Conservation (phyloP, 1,140 invertebrate genomes). For the Geopemphigus sp. region DNA sequence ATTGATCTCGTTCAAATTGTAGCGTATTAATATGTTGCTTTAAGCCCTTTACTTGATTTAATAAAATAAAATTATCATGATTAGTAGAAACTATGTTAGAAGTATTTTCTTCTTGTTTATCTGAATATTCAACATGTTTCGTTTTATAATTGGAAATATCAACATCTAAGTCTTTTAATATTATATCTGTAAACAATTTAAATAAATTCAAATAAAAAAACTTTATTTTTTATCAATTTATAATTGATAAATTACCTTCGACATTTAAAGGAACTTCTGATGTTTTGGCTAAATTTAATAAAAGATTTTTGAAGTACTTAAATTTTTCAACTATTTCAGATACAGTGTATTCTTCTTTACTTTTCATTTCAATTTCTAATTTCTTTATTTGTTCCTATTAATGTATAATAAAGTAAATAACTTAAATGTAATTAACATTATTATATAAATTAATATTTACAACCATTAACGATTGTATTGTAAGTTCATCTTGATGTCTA, state of each 20-base stretch:
- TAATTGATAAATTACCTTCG: conserved; percentile 19
- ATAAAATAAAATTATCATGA: conserved; percentile 9
- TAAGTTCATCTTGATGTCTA: conserved; percentile 70
- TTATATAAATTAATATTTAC: neutral
- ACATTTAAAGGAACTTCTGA: conserved; percentile 47
- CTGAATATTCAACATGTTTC: conserved; percentile 6
- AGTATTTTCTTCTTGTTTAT: conserved; percentile 17
- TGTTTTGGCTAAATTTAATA: conserved; percentile 44
- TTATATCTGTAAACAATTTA: conserved; percentile 16
- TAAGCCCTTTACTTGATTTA: conserved; percentile 31
- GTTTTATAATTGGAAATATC: conserved; percentile 18
- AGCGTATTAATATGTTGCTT: conserved; percentile 21
- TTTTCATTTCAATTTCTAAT: conserved; percentile 9
- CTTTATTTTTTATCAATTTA: neutral
- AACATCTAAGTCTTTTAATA: conserved; percentile 37
- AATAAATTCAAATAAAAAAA: neutral
- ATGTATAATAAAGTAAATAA: conserved; percentile 1
- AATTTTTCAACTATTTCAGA: conserved; percentile 47
- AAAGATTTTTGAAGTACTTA: conserved; percentile 37
- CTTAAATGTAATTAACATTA: neutral
- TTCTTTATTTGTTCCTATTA: conserved; percentile 41
- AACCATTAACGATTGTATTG: conserved; percentile 69
- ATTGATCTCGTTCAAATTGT: conserved; percentile 31
- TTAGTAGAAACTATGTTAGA: neutral
- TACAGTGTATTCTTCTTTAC: conserved; percentile 19